Evolutionary conservation across 1,140 invertebrate genomes (phyloP), one percentile per base, ranked within the genome.

Genomic region (Drosophila setifemur): DNA sequence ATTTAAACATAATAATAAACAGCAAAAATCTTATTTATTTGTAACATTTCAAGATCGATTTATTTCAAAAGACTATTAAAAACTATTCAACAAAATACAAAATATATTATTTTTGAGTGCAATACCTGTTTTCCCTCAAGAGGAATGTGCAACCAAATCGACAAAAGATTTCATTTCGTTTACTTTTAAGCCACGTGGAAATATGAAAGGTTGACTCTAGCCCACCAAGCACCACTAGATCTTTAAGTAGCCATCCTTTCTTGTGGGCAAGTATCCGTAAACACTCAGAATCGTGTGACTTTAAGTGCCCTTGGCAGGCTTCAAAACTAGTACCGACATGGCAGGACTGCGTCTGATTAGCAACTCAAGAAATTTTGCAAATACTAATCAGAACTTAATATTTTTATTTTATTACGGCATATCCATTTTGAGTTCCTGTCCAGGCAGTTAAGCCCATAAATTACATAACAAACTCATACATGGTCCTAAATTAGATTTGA

Each of bases 181-280:
- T 53, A 55, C 28, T 43, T 35, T 47, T 54, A 31, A 49, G 25
- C 68, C 42, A 23, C 55, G 39, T 64, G 66, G 35, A 69, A 54
- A 58, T 72, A 57, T 82, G 66, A 50, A 68, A 54, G 57, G 48
- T 74, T 75, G 54, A 39, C 54, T 49, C n/a, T 3, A 53, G 53
- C 72, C 55, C 67, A 76, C 60, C 72, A 28, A 54, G 53, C 40
- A 23, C 18, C 2, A 61, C 18, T 33, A 16, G 53, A 23, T 39
- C 58, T 73, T 77, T 64, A 82, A 83, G 79, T 85, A 64, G 73
- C 61, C 57, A 37, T 47, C 12, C 4, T 16, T 18, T 31, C 19
- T 35, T 23, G 31, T 18, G 1, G 25, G 29, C 60, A 63, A 60
- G 40, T 35, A 44, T 16, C 44, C 40, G 42, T 45, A 64, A 64